phyloP scores from a whole-genome alignment of 2,888 invertebrate species.

The Ectemnius cavifrons region DNA sequence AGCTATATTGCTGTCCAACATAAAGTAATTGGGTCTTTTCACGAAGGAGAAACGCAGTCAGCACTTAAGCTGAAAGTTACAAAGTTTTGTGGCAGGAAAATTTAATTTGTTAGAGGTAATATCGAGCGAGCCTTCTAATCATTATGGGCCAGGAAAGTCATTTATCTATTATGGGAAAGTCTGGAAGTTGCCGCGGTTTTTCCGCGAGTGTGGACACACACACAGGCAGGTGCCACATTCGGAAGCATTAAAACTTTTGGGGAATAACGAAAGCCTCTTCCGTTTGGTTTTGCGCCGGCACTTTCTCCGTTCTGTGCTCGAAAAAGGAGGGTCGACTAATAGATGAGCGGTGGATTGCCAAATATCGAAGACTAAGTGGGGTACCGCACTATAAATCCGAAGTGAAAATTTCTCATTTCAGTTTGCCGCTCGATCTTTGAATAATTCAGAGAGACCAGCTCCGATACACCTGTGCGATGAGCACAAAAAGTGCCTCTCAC shows the following conservation, averaged over 20 bases:
- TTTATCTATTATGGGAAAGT: background rate
- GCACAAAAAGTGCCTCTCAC: background rate
- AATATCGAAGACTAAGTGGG: conserved; percentile 31
- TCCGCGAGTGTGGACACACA: no score
- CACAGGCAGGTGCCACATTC: background rate
- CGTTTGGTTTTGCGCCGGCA: conserved; percentile 9
- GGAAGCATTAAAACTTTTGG: background rate
- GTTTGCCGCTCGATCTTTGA: conserved; percentile 21
- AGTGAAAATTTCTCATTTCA: conserved; percentile 16
- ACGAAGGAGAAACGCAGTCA: conserved; percentile 6
- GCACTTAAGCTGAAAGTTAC: no score
- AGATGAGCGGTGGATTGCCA: conserved; percentile 20
- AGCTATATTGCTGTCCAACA: no score
- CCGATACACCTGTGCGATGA: conserved; percentile 10
- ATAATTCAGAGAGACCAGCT: conserved; percentile 8
- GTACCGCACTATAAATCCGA: conserved; percentile 26
- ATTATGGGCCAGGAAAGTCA: no score
- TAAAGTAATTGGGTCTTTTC: conserved; percentile 9
- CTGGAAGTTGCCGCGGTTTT: background rate
- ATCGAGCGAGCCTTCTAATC: no score
- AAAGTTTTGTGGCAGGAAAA: no score
- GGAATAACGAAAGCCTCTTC: conserved; percentile 10
- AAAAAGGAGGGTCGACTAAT: conserved; percentile 13
- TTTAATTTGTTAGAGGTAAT: no score
- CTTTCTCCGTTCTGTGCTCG: conserved; percentile 31